A percentile compares a stretch with the other conserved stretches of the same genome.
These are phyloP conservation scores for Bradypus variegatus DNA, from an alignment of 2,797 vertebrate species.

Conservation along the genomic window DNA sequence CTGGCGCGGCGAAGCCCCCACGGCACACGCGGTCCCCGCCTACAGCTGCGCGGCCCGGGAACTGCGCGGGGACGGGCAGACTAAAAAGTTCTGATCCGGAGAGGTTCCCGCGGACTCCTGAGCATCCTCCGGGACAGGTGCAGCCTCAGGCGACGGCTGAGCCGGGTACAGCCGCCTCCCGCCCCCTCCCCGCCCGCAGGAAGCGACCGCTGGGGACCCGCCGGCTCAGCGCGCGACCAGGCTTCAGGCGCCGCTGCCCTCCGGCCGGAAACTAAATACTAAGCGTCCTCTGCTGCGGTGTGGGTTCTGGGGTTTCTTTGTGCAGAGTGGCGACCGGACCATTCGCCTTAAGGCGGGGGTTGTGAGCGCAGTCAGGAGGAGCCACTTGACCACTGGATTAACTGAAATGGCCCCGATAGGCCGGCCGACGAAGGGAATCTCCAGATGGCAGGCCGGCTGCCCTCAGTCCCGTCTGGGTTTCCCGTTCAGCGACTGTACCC, in stretches of 20 bases:
- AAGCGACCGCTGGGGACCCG: too few relatives aligned
- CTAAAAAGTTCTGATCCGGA: conserved; percentile 69
- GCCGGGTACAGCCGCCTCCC: conserved; percentile 1
- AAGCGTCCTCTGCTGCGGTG: background rate
- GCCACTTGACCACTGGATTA: background rate
- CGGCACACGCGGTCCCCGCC: conserved; percentile 5
- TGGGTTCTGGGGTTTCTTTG: conserved; percentile 6
- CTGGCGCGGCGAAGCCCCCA: conserved; percentile 16
- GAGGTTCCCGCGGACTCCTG: conserved; percentile 59
- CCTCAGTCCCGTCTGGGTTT: conserved; percentile 33
- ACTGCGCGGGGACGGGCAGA: conserved; percentile 5
- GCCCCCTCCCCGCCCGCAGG: conserved; percentile 38
- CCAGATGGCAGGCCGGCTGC: background rate
- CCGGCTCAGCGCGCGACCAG: background rate
- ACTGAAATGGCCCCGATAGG: background rate
- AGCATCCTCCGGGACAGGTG: conserved; percentile 53
- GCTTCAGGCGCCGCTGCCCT: background rate
- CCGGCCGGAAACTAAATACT: background rate
- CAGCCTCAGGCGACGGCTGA: conserved; percentile 24
- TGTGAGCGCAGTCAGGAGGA: background rate
- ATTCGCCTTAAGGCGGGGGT: background rate
- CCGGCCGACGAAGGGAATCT: conserved; percentile 21
- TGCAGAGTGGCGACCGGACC: background rate
- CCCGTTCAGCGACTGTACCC: conserved; percentile 41
- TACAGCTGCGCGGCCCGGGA: conserved; percentile 20